Evolutionary conservation across 2,113 vertebrate species (phyloP).

Genomic region (Zosterops lateralis): DNA sequence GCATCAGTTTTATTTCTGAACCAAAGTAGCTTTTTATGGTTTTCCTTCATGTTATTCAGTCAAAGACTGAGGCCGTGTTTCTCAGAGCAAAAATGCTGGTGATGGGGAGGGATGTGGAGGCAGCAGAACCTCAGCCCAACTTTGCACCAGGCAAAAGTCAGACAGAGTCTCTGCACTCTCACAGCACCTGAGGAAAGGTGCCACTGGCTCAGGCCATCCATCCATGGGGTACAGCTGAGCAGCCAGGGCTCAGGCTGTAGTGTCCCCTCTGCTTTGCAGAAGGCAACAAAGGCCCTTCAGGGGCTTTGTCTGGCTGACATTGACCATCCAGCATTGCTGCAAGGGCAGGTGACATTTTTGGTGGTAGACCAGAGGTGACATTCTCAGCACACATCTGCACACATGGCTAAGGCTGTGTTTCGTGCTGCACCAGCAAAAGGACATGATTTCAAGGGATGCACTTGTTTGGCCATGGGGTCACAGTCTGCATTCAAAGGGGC

Average conservation of each 20-base stretch:
- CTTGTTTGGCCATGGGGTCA: not conserved
- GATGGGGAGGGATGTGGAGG: not conserved
- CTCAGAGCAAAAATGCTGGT: not conserved
- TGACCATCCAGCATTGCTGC: not conserved
- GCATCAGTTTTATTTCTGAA: not conserved
- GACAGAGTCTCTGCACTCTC: not conserved
- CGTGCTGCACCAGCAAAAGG: not conserved
- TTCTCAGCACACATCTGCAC: not conserved
- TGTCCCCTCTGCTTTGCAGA: not conserved
- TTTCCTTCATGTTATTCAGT: not conserved
- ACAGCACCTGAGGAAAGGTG: not conserved
- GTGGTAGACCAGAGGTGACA: not conserved
- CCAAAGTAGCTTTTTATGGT: not conserved
- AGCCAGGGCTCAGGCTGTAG: not conserved
- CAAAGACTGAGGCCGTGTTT: not conserved
- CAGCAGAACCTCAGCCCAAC: not conserved
- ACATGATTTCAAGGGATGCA: rapidly evolving
- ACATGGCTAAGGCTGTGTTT: not conserved
- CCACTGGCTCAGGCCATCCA: not conserved
- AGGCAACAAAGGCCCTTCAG: not conserved
- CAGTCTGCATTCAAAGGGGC: not conserved
- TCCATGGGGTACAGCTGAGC: not conserved
- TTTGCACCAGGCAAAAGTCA: not conserved
- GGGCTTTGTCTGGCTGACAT: not conserved
- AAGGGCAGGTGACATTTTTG: not conserved